phyloP scores from a whole-genome alignment of 2,888 invertebrate species.

The Achlya flavicornis region DNA sequence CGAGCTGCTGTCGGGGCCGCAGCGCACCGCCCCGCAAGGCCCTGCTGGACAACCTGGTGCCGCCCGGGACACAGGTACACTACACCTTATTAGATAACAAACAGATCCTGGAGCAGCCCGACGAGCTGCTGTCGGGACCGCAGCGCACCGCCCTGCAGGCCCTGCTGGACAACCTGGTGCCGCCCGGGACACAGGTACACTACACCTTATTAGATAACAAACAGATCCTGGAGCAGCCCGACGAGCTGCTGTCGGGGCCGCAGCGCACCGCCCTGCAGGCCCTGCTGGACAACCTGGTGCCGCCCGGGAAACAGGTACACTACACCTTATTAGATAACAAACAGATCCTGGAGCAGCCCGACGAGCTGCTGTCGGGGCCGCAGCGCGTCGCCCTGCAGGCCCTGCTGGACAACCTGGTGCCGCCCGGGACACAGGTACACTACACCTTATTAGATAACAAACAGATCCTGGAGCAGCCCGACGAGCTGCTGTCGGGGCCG shows the following conservation, averaged over 20 bases:
- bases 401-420: slow-evolving; percentile 58
- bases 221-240: slow-evolving; percentile 92
- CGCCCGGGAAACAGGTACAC: slow-evolving; percentile 46
- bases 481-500: slow-evolving; percentile 87
- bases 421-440: slow-evolving; percentile 46
- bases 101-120: slow-evolving; percentile 92
- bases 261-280: slow-evolving; percentile 85
- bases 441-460: no score
- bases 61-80: slow-evolving; percentile 46
- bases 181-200: slow-evolving; percentile 46
- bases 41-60: slow-evolving; percentile 58
- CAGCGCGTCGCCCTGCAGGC: slow-evolving; percentile 85
- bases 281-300: slow-evolving; percentile 58
- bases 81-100: slow-evolving; percentile 51
- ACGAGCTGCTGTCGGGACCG: slow-evolving; percentile 87
- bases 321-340: slow-evolving; percentile 51
- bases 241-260: slow-evolving; percentile 87
- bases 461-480: slow-evolving; percentile 92
- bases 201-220: no score
- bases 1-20: slow-evolving; percentile 87
- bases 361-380: slow-evolving; percentile 87
- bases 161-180: slow-evolving; percentile 58
- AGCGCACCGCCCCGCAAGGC: slow-evolving; percentile 85
- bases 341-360: slow-evolving; percentile 92
- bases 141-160: slow-evolving; percentile 85